Evolutionary conservation across 2,888 invertebrate genomes (phyloP).

Genomic region (Automeris io): DNA sequence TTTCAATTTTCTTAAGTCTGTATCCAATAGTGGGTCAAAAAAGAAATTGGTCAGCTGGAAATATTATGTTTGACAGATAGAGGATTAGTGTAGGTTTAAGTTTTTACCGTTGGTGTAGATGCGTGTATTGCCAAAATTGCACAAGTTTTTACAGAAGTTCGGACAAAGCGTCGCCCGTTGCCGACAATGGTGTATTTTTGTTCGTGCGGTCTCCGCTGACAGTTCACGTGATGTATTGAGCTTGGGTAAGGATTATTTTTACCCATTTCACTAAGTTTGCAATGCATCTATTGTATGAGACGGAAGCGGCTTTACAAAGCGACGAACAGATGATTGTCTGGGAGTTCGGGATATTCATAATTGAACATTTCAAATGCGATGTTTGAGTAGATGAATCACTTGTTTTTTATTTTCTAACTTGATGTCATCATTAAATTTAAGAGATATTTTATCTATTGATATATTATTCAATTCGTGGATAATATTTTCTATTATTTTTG

Average conservation of each 20-base stretch:
- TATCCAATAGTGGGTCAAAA: too few species aligned
- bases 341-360: slow-evolving; percentile 44
- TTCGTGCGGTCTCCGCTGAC: slow-evolving; percentile 72
- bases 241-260: slow-evolving; percentile 71
- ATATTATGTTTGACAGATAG: slow-evolving; percentile 29
- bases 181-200: slow-evolving; percentile 72
- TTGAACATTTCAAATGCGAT: slow-evolving; percentile 51
- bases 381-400: slow-evolving; percentile 26
- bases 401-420: slow-evolving; percentile 15
- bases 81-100: slow-evolving; percentile 27
- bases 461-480: too few species aligned
- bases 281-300: slow-evolving; percentile 65
- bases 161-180: slow-evolving; percentile 57
- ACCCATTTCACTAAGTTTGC: slow-evolving; percentile 75
- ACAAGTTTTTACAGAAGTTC: slow-evolving; percentile 69
- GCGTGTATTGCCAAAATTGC: slow-evolving; percentile 64
- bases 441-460: not conserved
- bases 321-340: slow-evolving; percentile 56
- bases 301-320: slow-evolving; percentile 73
- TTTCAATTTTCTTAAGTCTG: too few species aligned
- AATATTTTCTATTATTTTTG: too few species aligned
- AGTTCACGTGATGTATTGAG: slow-evolving; percentile 74
- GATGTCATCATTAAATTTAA: not conserved
- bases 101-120: slow-evolving; percentile 32
- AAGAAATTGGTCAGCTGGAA: too few species aligned